Evolutionary conservation across 2,888 invertebrate species (phyloP).

Genomic region (Oligia fasciuncula): DNA sequence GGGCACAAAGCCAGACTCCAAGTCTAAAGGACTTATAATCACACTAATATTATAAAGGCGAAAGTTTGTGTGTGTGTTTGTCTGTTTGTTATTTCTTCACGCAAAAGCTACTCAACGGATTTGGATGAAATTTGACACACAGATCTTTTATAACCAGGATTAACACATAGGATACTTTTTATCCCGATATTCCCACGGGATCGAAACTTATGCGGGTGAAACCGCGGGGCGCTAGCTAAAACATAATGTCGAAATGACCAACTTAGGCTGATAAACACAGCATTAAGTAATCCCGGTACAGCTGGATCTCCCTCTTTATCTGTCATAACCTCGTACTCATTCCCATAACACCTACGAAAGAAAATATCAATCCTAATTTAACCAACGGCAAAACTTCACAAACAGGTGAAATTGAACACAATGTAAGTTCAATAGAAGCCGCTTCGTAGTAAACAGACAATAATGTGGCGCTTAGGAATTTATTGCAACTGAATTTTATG

Average conservation of each 20-base stretch:
- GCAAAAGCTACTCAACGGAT: too few relatives aligned
- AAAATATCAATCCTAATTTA: slow-evolving; percentile 24
- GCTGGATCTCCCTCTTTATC: background rate
- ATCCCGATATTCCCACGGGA: too few relatives aligned
- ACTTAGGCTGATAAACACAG: background rate
- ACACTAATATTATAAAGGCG: too few relatives aligned
- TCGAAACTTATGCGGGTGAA: too few relatives aligned
- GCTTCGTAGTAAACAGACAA: slow-evolving; percentile 55
- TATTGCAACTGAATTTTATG: slow-evolving; percentile 57
- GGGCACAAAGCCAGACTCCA: background rate
- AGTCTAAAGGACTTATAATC: background rate
- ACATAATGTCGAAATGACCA: background rate
- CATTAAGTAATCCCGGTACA: background rate
- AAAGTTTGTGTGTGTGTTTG: too few relatives aligned
- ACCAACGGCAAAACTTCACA: slow-evolving; percentile 32
- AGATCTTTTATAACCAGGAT: too few relatives aligned
- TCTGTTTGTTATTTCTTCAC: too few relatives aligned
- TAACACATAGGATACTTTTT: too few relatives aligned
- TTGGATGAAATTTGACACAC: too few relatives aligned
- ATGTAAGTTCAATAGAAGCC: slow-evolving; percentile 46
- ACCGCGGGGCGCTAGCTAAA: background rate
- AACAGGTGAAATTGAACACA: slow-evolving; percentile 58
- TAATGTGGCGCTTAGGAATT: slow-evolving; percentile 62
- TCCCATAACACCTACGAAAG: slow-evolving; percentile 3
- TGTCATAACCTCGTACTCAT: background rate